Evolutionary conservation across 1,140 invertebrate species (phyloP), one percentile per base, ranked within the genome.

Genomic region (Aphidius ervi): DNA sequence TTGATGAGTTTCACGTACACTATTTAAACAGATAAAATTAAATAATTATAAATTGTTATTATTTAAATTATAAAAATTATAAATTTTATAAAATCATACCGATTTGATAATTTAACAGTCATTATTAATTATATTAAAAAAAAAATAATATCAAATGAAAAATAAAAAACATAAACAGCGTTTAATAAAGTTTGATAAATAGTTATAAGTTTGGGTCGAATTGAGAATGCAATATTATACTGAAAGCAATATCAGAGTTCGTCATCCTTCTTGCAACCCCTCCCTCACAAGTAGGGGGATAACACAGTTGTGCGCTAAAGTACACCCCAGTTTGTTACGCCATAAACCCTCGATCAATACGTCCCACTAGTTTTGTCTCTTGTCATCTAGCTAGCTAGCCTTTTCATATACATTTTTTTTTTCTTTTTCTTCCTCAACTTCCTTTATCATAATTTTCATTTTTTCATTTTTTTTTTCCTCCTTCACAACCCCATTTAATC

Each of bases 1-100:
- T 75, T 97, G 92, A 82, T 98, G 95, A 49, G 93, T 97, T 72
- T 97, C 95, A 58, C 91, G 91, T 23, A 93, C 92, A 80, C 93
- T 95, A 76, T 6, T 85, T 84, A 59, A 10, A 57, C 9, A 47
- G 5, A 50, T 45, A 54, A n/a, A 54, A 49, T 20, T n/a, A 39
- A n/a, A 39, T 54, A 16, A 16, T 16, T 16, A 16, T 16, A 16
- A 16, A 16, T 40, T 4, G 40, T 37, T 10, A 9, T 3, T 42
- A 54, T 56, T 46, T 54, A 40, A n/a, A 46, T 46, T 46, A 9
- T 46, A 43, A 0, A 1, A 61, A 48, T 46, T 41, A 62, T 46
- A 48, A 7, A 45, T 9, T 57, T 43, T 50, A 31, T 37, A 8
- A 39, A 54, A 43, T 9, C 73, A 37, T 72, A 77, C 75, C 74